Conservation (phyloP, 2,113 vertebrate genomes). For the Tricholaema leucomelas region DNA sequence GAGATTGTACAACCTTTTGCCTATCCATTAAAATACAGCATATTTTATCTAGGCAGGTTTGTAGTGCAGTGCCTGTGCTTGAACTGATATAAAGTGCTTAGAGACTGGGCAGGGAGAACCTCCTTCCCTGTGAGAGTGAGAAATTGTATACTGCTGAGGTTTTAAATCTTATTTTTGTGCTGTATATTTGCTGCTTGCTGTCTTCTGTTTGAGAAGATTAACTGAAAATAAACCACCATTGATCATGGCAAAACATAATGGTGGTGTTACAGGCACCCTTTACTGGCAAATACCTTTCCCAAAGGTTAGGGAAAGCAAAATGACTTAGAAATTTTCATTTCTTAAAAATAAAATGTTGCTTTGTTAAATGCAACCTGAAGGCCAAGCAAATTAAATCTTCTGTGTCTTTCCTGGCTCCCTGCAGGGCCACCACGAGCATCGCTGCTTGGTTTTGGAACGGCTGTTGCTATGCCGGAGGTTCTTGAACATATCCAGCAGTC, state of each 20-base stretch:
- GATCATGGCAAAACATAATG: background rate
- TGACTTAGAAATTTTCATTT: background rate
- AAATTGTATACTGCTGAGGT: background rate
- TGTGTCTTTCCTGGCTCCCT: background rate
- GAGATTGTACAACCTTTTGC: background rate
- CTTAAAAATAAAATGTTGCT: background rate
- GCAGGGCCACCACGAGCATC: background rate
- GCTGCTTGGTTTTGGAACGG: background rate
- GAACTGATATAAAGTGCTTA: background rate
- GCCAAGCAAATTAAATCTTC: background rate
- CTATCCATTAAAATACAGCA: background rate
- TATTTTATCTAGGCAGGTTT: background rate
- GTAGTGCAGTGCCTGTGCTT: background rate
- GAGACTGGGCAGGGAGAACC: background rate
- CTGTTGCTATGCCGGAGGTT: background rate
- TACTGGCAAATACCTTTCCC: background rate
- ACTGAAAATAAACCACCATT: background rate
- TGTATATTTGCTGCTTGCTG: background rate
- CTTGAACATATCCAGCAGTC: background rate
- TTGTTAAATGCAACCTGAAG: background rate
- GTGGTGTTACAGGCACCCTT: background rate
- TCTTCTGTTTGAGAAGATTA: background rate
- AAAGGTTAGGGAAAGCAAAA: background rate
- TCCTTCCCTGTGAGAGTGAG: background rate
- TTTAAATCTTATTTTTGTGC: background rate